A percentile compares a stretch with the other conserved stretches of the same genome.
Conservation (phyloP, 2,888 invertebrate genomes). For the Liodrosophila aerea region DNA sequence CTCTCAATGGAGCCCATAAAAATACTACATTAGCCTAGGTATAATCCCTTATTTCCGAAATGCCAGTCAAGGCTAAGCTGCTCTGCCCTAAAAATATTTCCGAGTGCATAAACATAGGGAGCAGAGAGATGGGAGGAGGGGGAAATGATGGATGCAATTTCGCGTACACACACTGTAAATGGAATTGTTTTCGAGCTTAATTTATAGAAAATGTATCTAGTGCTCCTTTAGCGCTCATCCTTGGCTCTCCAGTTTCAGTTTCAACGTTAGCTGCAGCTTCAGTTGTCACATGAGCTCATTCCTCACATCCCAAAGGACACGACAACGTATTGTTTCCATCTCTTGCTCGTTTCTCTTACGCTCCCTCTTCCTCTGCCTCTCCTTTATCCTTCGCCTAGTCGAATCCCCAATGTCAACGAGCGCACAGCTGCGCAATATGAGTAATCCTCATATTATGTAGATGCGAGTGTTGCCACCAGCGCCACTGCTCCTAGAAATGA, state of each 20-base stretch:
- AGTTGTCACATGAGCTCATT: slow-evolving; percentile 52
- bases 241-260: slow-evolving; percentile 5
- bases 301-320: slow-evolving; percentile 30
- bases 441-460: slow-evolving; percentile 49
- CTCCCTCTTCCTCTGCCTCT: slow-evolving; percentile 13
- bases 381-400: slow-evolving; percentile 21
- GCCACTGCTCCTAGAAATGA: slow-evolving; percentile 55
- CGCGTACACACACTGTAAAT: too few species aligned
- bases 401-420: slow-evolving; percentile 50
- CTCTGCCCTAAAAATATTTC: background rate
- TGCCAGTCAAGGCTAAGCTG: slow-evolving; percentile 39
- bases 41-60: slow-evolving; percentile 52
- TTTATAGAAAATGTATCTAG: slow-evolving; percentile 71
- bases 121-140: background rate
- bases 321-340: slow-evolving; percentile 28
- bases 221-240: slow-evolving; percentile 31
- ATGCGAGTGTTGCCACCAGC: slow-evolving; percentile 10
- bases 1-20: slow-evolving; percentile 1
- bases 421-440: slow-evolving; percentile 51
- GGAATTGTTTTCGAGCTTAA: slow-evolving; percentile 60
- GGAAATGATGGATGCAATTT: background rate
- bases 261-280: slow-evolving; percentile 16
- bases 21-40: slow-evolving; percentile 24
- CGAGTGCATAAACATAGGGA: slow-evolving; percentile 18
- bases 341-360: too few species aligned